Percentiles rank a stretch among this genome's conserved stretches.
Conservation (phyloP, 1,140 invertebrate genomes). For the Oppia nitens region DNA sequence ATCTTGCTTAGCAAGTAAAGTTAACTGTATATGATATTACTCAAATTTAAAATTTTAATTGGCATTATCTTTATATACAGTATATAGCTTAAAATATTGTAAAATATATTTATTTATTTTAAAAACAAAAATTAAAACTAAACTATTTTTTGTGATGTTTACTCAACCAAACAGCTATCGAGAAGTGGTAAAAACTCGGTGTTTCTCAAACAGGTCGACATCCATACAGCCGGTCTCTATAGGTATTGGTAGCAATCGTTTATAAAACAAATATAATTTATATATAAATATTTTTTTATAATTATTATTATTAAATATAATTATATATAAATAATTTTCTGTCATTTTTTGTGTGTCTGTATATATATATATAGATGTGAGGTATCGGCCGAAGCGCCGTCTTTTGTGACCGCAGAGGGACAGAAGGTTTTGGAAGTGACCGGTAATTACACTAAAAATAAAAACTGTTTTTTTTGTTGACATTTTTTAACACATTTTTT, state of each 20-base stretch:
- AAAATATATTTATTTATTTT: too few species aligned
- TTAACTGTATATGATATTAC: too few species aligned
- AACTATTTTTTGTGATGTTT: too few species aligned
- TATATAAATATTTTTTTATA: background rate
- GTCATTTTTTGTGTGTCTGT: background rate
- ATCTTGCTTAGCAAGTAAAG: too few species aligned
- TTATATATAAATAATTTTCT: background rate
- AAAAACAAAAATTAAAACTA: too few species aligned
- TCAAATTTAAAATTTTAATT: too few species aligned
- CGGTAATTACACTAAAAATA: conserved; percentile 41
- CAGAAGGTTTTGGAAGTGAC: conserved; percentile 52
- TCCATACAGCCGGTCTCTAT: conserved; percentile 21
- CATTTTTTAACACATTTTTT: too few species aligned
- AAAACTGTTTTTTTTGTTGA: too few species aligned
- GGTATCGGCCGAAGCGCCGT: conserved; percentile 64
- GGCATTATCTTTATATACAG: too few species aligned
- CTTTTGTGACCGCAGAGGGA: conserved; percentile 57
- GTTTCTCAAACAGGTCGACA: conserved; percentile 21
- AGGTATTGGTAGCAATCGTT: conserved; percentile 2
- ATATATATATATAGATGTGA: conserved; percentile 48
- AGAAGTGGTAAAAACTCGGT: conserved; percentile 23
- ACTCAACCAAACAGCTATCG: conserved; percentile 16
- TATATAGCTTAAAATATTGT: too few species aligned
- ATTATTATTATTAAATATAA: background rate
- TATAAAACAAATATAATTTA: background rate